Evolutionary conservation across 2,113 vertebrate species (phyloP).

Genomic region (Athene noctua): DNA sequence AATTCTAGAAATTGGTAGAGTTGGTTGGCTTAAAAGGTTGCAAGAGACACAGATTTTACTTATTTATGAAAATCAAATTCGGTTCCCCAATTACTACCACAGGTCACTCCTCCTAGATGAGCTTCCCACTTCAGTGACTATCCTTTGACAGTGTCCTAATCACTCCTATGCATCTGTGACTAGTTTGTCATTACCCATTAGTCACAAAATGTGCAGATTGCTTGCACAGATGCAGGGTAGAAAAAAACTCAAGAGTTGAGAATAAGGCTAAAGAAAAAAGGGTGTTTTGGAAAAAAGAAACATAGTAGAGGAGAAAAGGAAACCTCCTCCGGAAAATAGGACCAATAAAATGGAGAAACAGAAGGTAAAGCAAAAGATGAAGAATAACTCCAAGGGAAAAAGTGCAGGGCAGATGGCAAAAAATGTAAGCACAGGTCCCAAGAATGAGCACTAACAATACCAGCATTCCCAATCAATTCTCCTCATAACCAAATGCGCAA

Average conservation of each 20-base stretch:
- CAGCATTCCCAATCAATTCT: not conserved
- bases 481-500: not conserved
- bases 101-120: not conserved
- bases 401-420: fast-evolving
- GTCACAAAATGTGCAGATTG: not conserved
- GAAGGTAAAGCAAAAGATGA: not conserved
- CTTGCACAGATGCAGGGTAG: not conserved
- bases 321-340: not conserved
- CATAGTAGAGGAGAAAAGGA: not conserved
- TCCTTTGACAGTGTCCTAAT: not conserved
- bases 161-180: not conserved
- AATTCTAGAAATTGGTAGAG: not conserved
- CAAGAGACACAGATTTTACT: not conserved
- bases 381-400: not conserved
- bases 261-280: not conserved
- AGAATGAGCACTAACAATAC: not conserved
- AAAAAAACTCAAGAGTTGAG: not conserved
- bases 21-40: not conserved
- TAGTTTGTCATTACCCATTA: not conserved
- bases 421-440: not conserved
- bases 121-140: not conserved
- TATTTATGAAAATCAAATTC: not conserved
- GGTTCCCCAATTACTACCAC: not conserved
- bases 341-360: not conserved
- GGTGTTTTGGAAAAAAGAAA: not conserved